Evolutionary conservation across 2,888 invertebrate genomes (phyloP).

Genomic region (Druceiella hillmani): DNA sequence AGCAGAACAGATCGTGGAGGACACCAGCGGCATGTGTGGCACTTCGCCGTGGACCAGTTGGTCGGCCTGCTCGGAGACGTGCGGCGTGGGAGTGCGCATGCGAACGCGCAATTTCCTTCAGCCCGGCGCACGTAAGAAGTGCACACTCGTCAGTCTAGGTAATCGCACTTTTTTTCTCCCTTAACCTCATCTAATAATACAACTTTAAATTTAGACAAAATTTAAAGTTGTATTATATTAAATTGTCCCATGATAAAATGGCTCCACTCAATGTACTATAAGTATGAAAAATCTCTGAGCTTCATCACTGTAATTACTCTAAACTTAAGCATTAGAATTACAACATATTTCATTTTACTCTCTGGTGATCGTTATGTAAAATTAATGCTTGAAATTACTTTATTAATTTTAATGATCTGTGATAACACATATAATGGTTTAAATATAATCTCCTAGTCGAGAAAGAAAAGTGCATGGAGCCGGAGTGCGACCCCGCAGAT

Average conservation of each 20-base stretch:
- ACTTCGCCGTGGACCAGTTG: constrained; percentile 71
- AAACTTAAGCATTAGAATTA: too few species aligned
- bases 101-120: constrained; percentile 69
- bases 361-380: too few species aligned
- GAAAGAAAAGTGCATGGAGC: constrained; percentile 72
- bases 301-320: too few species aligned
- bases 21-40: constrained; percentile 51
- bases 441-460: constrained; percentile 51
- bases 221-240: too few species aligned
- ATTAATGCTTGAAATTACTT: too few species aligned
- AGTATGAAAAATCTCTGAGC: too few species aligned
- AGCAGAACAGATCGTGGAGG: constrained; percentile 30
- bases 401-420: too few species aligned
- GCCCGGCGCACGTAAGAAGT: constrained; percentile 73
- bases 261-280: too few species aligned
- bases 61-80: constrained; percentile 84
- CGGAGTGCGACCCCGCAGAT: constrained; percentile 52
- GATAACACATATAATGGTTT: neutral
- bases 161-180: constrained; percentile 12
- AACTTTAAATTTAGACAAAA: too few species aligned
- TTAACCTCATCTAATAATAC: neutral
- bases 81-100: constrained; percentile 73
- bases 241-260: too few species aligned
- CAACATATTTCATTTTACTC: too few species aligned
- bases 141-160: constrained; percentile 66